A percentile compares a stretch with the other conserved stretches of the same genome.
Conservation (phyloP, 2,888 invertebrate genomes). For the Drosophila prostipennis region DNA sequence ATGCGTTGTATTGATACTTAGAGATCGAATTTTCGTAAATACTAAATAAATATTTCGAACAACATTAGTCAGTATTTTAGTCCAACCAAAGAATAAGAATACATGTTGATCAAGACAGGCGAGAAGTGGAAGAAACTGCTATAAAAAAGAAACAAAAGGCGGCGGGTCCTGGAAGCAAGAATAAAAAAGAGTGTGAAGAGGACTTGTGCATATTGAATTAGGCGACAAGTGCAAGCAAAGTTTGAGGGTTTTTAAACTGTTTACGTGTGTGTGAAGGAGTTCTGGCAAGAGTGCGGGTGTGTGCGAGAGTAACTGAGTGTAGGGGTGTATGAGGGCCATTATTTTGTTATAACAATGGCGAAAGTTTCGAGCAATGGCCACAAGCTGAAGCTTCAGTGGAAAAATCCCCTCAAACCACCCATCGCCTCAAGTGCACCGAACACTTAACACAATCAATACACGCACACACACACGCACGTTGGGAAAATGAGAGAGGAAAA, state of each 20-base stretch:
- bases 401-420: not conserved
- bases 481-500: constrained; percentile 68
- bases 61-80: not conserved
- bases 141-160: constrained; percentile 41
- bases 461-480: constrained; percentile 20
- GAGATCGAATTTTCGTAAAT: not conserved
- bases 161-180: not conserved
- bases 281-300: constrained; percentile 7
- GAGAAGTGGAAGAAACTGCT: constrained; percentile 11
- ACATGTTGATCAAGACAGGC: not conserved
- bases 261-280: constrained; percentile 38
- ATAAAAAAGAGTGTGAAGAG: constrained; percentile 43
- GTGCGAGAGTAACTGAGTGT: constrained; percentile 16
- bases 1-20: no score
- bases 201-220: constrained; percentile 76
- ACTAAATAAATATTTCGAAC: no score
- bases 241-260: constrained; percentile 75
- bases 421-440: constrained; percentile 49
- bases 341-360: constrained; percentile 76
- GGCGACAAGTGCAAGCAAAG: constrained; percentile 75
- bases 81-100: not conserved
- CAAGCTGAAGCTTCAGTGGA: constrained; percentile 5
- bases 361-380: constrained; percentile 60
- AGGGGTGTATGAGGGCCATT: constrained; percentile 62
- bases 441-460: constrained; percentile 75